Evolutionary conservation across 2,113 vertebrate species (phyloP).

Genomic region (Larimichthys crocea): DNA sequence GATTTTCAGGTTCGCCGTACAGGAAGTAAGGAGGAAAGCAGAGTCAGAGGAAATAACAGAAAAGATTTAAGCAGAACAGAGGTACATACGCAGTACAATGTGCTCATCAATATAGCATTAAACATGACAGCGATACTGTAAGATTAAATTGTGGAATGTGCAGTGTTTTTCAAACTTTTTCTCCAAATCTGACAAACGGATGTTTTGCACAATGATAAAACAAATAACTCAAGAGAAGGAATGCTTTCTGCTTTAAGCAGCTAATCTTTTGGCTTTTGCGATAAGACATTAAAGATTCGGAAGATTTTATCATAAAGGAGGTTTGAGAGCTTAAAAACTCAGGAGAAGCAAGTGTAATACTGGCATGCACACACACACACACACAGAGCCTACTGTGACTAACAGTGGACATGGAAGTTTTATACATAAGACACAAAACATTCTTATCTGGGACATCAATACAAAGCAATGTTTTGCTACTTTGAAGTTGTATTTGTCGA

Average conservation of each 20-base stretch:
- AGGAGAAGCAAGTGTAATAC: not conserved
- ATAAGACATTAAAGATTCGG: slow-evolving; percentile 14
- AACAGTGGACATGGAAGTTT: not conserved
- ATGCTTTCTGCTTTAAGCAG: not conserved
- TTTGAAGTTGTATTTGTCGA: slow-evolving; percentile 11
- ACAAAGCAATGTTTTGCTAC: not conserved
- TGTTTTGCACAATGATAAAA: not conserved
- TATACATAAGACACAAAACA: not conserved
- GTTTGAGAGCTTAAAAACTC: not conserved
- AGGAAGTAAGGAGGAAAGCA: slow-evolving; percentile 1
- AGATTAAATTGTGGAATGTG: not conserved
- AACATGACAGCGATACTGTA: not conserved
- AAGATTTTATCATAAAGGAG: not conserved
- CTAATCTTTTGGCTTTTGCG: not conserved
- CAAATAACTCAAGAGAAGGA: not conserved
- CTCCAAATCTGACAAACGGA: not conserved
- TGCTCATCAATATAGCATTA: not conserved
- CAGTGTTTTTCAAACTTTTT: not conserved
- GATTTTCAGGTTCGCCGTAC: slow-evolving; percentile 45
- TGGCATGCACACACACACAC: not conserved
- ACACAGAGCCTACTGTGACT: not conserved
- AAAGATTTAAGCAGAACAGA: slow-evolving; percentile 13
- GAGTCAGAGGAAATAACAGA: not conserved
- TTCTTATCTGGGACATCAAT: not conserved
- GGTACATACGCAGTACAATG: rapidly evolving